Evolutionary conservation across 53 echinoderm and acorn worm species (phyloP).

Genomic region (Echinometra lucunter): DNA sequence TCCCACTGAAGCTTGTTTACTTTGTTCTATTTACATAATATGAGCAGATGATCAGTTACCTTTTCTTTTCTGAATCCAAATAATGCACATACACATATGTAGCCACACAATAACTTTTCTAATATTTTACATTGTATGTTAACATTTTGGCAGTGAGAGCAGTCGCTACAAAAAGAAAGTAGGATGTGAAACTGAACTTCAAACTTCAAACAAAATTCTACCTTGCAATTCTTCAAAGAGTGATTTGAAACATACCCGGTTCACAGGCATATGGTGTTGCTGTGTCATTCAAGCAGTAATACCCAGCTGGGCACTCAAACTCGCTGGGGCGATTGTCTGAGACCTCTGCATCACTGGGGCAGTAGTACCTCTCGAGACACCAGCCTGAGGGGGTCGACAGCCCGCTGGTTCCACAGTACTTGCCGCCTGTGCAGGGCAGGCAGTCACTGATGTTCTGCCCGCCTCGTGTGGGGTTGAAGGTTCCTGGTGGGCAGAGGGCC

Average conservation of each 20-base stretch:
- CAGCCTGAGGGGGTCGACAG: constrained; percentile 80
- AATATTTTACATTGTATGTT: too few species aligned
- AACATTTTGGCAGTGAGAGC: too few species aligned
- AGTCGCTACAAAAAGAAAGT: too few species aligned
- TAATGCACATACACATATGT: too few species aligned
- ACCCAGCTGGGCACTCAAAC: constrained; percentile 86
- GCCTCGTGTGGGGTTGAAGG: constrained; percentile 85
- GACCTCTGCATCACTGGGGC: constrained; percentile 90
- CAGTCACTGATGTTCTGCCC: constrained; percentile 81
- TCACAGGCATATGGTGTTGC: constrained; percentile 85
- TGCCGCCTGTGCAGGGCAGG: constrained; percentile 84
- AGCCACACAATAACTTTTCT: too few species aligned
- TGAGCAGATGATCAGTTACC: too few species aligned
- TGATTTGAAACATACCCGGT: constrained; percentile 75
- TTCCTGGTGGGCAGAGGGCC: constrained; percentile 87
- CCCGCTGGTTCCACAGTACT: constrained; percentile 84
- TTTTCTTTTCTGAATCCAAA: too few species aligned
- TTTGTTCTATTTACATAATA: too few species aligned
- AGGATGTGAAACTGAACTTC: too few species aligned
- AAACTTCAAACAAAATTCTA: too few species aligned
- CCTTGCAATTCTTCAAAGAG: too few species aligned
- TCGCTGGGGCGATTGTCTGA: constrained; percentile 73
- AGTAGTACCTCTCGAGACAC: constrained; percentile 88
- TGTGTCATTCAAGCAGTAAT: constrained; percentile 86
- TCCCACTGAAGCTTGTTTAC: too few species aligned